Percentiles rank a stretch among this genome's conserved stretches.
Evolutionary conservation across 2,113 vertebrate genomes (phyloP).

Genomic region (Plecturocebus donacophilus): DNA sequence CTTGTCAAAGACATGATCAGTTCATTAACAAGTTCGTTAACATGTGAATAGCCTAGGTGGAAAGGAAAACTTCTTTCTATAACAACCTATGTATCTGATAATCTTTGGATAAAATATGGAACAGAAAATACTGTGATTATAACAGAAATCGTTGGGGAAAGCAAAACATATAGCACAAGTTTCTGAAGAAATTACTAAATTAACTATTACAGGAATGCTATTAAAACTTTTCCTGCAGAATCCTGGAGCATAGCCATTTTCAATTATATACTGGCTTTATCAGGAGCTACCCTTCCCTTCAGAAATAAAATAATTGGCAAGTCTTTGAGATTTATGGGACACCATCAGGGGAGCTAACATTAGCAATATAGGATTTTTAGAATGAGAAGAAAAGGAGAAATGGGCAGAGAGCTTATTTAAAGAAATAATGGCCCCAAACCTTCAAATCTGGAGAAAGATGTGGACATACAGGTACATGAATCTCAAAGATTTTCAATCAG

Average conservation of each 20-base stretch:
- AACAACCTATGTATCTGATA: constrained; percentile 46
- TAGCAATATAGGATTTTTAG: background rate
- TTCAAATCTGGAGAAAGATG: background rate
- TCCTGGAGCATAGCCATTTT: constrained; percentile 39
- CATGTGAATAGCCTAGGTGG: constrained; percentile 67
- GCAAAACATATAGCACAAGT: background rate
- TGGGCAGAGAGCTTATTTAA: background rate
- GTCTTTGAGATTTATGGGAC: background rate
- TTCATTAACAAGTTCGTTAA: constrained; percentile 26
- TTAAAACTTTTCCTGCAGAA: constrained; percentile 35
- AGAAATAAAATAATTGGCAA: constrained; percentile 50
- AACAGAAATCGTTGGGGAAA: constrained; percentile 36
- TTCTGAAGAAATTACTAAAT: background rate
- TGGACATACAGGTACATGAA: background rate
- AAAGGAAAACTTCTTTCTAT: constrained; percentile 54
- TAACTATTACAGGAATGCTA: constrained; percentile 24
- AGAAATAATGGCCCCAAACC: background rate
- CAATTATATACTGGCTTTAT: constrained; percentile 46
- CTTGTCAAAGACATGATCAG: constrained; percentile 63
- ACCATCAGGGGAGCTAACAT: background rate
- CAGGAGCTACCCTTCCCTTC: background rate
- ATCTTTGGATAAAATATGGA: constrained; percentile 55
- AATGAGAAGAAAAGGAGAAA: background rate
- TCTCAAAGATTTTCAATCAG: background rate
- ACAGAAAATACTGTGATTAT: constrained; percentile 57